Evolutionary conservation across 2,797 vertebrate species (phyloP), one percentile per base, ranked within the genome.

Genomic region (Pseudochromis fuscus): DNA sequence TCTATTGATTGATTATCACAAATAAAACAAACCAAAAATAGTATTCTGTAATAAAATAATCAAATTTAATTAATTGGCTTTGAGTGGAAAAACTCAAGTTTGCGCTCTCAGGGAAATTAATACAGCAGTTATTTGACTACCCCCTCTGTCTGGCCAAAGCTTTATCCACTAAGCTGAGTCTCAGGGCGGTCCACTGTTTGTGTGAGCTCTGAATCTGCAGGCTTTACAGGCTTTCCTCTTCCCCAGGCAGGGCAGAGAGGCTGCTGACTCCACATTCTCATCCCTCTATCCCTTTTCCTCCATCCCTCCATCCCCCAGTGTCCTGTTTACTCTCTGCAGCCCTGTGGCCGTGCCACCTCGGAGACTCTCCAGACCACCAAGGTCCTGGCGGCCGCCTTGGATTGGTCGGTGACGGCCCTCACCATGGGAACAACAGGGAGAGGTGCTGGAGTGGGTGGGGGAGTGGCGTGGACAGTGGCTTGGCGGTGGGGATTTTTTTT

Each of bases 281-380:
- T 91, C 91, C 80, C 84, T 88, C 87, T 58, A 74, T 84, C 83
- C 83, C 63, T 81, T 79, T 88, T 87, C 82, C 75, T 90, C 81
- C 81, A 83, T 85, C 79, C 71, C 79, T 88, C 88, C 86, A 87
- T 88, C 73, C 90, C 88, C 86, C 85, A 56, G 89, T 89, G 89
- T 88, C 89, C 88, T 92, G 92, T 93, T 92, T 92, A 92, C 88
- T 83, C 89, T 82, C 79, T 72, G 72, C 81, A 85, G 89, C 85
- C 88, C 85, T 91, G 89, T 53, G 86, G 91, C 88, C 8, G 65
- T 89, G 86, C 93, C 91, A 93, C 92, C 92, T 92, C 87, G 69
- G 91, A 92, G 90, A 86, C 87, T 72, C 87, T 90, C 89, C 89
- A 93, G 91, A 92, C 92, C 93, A 91, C 93, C 92, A 91, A 91